phyloP scores from a whole-genome alignment of 64 coral and sea anemone species.

The Pocillopora verrucosa region DNA sequence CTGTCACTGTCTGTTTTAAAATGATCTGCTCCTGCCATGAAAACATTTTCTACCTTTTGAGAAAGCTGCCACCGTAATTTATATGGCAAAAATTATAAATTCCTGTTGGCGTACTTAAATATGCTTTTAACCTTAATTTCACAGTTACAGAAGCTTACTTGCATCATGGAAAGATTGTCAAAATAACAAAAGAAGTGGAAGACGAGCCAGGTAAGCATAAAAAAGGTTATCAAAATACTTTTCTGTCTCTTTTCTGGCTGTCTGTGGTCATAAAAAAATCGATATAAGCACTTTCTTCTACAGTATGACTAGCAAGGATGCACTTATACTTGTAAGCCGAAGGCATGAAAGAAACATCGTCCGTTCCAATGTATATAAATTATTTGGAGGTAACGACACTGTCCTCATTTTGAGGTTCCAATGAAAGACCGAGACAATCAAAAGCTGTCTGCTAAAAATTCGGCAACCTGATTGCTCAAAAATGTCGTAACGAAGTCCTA shows the following conservation, averaged over 20 bases:
- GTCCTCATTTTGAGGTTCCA: no score
- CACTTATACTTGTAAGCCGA: neutral
- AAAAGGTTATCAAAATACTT: neutral
- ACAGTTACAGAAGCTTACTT: conserved; percentile 38
- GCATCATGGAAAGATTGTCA: conserved; percentile 41
- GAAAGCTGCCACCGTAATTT: no score
- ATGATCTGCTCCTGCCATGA: no score
- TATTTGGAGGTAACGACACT: no score
- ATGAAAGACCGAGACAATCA: no score
- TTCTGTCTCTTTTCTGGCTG: neutral
- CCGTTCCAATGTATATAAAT: no score
- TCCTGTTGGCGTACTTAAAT: neutral
- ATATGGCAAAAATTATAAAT: no score
- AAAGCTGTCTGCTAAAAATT: no score
- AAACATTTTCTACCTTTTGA: no score
- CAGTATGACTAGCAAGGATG: neutral
- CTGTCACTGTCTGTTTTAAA: no score
- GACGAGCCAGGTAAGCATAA: conserved; percentile 13
- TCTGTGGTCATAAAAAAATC: neutral
- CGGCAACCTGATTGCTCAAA: no score
- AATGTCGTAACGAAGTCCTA: no score
- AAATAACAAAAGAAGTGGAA: conserved; percentile 45
- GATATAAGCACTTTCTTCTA: neutral
- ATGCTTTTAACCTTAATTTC: neutral
- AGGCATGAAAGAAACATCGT: neutral